Conservation (phyloP, 2,113 vertebrate species). For the Embiotoca jacksoni region DNA sequence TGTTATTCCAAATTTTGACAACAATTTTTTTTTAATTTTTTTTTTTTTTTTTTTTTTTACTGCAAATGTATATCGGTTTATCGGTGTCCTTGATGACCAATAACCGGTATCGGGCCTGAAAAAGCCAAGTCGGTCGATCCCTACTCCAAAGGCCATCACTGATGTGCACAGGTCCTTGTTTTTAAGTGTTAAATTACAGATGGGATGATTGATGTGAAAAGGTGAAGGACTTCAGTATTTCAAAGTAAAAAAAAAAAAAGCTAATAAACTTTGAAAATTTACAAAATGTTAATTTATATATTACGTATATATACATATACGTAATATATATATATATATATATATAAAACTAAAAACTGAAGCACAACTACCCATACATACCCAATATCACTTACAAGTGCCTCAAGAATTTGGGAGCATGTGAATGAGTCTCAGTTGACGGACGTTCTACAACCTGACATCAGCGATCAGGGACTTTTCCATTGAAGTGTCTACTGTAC, state of each 20-base stretch:
- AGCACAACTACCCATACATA: conserved; percentile 64
- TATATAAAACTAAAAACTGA: conserved; percentile 30
- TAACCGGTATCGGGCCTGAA: too few relatives aligned
- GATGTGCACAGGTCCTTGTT: background rate
- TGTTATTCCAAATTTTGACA: too few relatives aligned
- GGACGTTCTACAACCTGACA: conserved; percentile 35
- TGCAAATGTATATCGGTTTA: too few relatives aligned
- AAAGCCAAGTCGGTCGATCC: too few relatives aligned
- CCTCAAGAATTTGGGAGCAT: conserved; percentile 76
- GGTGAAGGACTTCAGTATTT: conserved; percentile 25
- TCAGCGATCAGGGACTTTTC: conserved; percentile 64
- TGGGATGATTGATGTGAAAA: conserved; percentile 18
- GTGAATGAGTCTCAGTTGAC: conserved; percentile 55
- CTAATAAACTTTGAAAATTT: conserved; percentile 7
- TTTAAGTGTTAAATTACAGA: conserved; percentile 13
- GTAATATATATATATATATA: background rate
- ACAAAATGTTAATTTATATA: conserved; percentile 17
- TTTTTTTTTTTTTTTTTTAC: too few relatives aligned
- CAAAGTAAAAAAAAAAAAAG: background rate
- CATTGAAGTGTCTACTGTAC: conserved; percentile 33
- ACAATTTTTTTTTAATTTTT: too few relatives aligned
- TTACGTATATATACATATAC: too few relatives aligned
- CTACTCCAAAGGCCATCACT: too few relatives aligned
- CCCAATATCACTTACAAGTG: conserved; percentile 67
- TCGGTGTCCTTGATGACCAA: too few relatives aligned